Evolutionary conservation across 1,140 invertebrate genomes (phyloP).

Genomic region (Venturia canescens): DNA sequence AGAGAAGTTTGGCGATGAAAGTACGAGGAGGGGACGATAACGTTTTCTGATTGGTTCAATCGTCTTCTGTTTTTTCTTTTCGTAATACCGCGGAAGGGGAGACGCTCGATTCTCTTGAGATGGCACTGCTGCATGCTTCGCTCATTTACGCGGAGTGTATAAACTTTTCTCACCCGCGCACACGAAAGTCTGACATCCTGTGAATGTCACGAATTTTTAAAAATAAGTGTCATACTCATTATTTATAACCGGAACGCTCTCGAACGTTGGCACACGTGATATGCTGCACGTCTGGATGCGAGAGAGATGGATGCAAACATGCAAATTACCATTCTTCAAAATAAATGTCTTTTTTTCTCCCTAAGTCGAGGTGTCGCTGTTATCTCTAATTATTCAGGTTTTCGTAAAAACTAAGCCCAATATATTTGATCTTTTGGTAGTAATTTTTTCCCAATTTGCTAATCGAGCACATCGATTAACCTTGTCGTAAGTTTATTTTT

Average conservation of each 20-base stretch:
- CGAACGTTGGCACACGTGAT: background rate
- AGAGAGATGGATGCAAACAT: background rate
- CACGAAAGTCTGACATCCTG: background rate
- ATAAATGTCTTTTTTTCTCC: conserved; percentile 19
- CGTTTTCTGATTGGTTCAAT: background rate
- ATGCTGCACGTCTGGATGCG: too few relatives aligned
- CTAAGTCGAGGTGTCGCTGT: background rate
- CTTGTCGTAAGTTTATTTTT: too few relatives aligned
- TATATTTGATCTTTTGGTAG: too few relatives aligned
- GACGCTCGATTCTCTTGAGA: conserved; percentile 6
- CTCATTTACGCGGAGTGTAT: background rate
- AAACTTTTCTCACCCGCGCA: background rate
- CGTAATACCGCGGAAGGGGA: background rate
- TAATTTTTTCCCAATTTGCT: too few relatives aligned
- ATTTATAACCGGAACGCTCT: conserved; percentile 32
- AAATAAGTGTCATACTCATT: background rate
- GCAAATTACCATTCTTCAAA: background rate
- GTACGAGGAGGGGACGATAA: background rate
- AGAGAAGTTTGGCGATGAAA: conserved; percentile 2
- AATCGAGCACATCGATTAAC: too few relatives aligned
- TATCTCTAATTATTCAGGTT: too few relatives aligned
- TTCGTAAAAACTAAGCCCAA: too few relatives aligned
- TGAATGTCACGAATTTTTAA: conserved; percentile 23
- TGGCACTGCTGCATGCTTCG: conserved; percentile 14
- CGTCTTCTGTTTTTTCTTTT: too few relatives aligned